Evolutionary conservation across 1,140 invertebrate genomes (phyloP).

Genomic region (Drosophila arawakana): DNA sequence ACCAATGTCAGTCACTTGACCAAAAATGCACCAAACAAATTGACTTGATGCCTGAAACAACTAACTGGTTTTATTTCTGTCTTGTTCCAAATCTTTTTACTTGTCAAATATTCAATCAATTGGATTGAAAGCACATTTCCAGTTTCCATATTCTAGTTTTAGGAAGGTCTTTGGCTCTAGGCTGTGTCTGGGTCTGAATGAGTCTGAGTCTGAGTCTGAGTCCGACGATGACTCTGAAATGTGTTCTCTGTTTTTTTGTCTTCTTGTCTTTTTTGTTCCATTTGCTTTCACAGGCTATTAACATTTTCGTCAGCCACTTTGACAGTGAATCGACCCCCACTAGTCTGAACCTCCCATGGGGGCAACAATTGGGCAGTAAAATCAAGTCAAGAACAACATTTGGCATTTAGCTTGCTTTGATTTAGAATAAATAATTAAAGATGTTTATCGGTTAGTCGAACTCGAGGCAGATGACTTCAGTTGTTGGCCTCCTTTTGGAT

Average conservation of each 20-base stretch:
- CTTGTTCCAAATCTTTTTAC: background rate
- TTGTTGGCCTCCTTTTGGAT: constrained; percentile 31
- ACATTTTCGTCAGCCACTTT: constrained; percentile 36
- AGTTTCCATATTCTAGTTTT: constrained; percentile 8
- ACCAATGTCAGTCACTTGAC: constrained; percentile 11
- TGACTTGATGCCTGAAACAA: constrained; percentile 11
- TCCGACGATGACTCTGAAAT: constrained; percentile 3
- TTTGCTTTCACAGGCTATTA: constrained; percentile 42
- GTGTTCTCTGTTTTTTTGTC: no score
- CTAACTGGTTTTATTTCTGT: constrained; percentile 1
- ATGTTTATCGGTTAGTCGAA: constrained; percentile 54
- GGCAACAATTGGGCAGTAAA: constrained; percentile 12
- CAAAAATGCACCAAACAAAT: constrained; percentile 6
- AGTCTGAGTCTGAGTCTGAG: background rate
- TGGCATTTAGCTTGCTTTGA: constrained; percentile 71
- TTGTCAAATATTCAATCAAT: constrained; percentile 17
- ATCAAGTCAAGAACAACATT: constrained; percentile 32
- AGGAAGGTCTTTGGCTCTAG: background rate
- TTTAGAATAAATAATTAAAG: constrained; percentile 77
- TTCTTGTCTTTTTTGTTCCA: background rate
- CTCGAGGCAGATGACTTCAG: constrained; percentile 47
- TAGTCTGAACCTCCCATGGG: background rate
- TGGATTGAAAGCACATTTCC: constrained; percentile 13
- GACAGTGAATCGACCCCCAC: constrained; percentile 3
- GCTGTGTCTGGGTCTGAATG: background rate